These are phyloP conservation scores for Philonicus albiceps DNA, from an alignment of 2,888 invertebrate genomes.

Conservation along the genomic window DNA sequence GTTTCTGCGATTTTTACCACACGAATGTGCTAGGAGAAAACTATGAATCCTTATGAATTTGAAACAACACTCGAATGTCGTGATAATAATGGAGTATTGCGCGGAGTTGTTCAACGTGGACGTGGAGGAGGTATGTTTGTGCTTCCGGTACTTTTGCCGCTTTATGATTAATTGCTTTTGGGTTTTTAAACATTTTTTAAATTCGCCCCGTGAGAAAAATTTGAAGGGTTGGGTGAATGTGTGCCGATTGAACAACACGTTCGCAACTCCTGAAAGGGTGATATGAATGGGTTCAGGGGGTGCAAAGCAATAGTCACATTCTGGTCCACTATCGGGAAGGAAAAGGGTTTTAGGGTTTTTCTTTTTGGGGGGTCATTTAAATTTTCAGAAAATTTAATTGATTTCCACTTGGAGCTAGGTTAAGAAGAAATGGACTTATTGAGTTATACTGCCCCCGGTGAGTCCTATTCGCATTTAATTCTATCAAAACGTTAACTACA, in stretches of 20 bases:
- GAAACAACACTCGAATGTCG: constrained; percentile 64
- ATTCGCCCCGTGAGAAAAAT: background rate
- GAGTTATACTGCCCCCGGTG: background rate
- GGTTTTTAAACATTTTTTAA: background rate
- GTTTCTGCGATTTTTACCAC: constrained; percentile 16
- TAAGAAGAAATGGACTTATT: background rate
- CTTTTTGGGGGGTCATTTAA: background rate
- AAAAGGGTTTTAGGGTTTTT: too few relatives aligned
- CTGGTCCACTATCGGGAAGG: background rate
- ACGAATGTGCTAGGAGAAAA: constrained; percentile 33
- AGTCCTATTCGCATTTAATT: background rate
- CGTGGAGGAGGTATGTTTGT: constrained; percentile 44
- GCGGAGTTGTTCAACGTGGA: constrained; percentile 51
- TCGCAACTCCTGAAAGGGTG: background rate
- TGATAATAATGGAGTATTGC: constrained; percentile 56
- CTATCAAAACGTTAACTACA: background rate
- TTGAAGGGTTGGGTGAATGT: background rate
- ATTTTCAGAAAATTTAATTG: background rate
- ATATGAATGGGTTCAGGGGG: background rate
- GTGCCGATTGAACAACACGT: background rate
- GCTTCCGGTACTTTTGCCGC: background rate
- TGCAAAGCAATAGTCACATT: background rate
- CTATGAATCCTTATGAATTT: constrained; percentile 64
- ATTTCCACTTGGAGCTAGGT: background rate
- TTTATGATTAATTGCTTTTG: background rate